These are phyloP conservation scores for Bhutanitis thaidina DNA, from an alignment of 2,888 invertebrate species.

Conservation along the genomic window DNA sequence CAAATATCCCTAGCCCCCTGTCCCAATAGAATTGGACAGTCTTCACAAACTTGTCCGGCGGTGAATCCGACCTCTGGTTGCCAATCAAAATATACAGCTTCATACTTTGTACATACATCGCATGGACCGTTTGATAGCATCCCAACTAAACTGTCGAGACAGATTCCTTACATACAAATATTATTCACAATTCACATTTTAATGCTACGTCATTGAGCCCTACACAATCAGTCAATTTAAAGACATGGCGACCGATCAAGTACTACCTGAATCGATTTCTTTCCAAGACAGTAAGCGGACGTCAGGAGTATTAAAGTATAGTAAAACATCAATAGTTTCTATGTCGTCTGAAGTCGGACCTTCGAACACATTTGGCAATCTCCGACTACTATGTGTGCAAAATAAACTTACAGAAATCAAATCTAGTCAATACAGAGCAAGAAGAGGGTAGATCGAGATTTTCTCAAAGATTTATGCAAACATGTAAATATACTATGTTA, in stretches of 20 bases:
- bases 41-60: constrained; percentile 35
- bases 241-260: not conserved
- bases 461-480: constrained; percentile 24
- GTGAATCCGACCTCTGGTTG: constrained; percentile 37
- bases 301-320: not conserved
- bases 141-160: constrained; percentile 22
- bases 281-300: not conserved
- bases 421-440: not conserved
- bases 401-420: constrained; percentile 17
- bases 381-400: constrained; percentile 35
- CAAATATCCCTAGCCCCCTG: constrained; percentile 47
- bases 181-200: not conserved
- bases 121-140: constrained; percentile 17
- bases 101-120: constrained; percentile 43
- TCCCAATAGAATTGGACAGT: constrained; percentile 27
- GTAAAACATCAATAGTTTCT: not conserved
- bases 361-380: constrained; percentile 26
- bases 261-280: not conserved
- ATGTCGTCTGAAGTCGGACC: not conserved
- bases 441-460: constrained; percentile 3
- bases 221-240: not conserved
- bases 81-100: constrained; percentile 31
- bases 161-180: constrained; percentile 9
- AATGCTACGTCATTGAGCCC: not conserved
- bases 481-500: constrained; percentile 34